Conservation (phyloP, 2,888 invertebrate species). For the Phrixothrix hirtus region DNA sequence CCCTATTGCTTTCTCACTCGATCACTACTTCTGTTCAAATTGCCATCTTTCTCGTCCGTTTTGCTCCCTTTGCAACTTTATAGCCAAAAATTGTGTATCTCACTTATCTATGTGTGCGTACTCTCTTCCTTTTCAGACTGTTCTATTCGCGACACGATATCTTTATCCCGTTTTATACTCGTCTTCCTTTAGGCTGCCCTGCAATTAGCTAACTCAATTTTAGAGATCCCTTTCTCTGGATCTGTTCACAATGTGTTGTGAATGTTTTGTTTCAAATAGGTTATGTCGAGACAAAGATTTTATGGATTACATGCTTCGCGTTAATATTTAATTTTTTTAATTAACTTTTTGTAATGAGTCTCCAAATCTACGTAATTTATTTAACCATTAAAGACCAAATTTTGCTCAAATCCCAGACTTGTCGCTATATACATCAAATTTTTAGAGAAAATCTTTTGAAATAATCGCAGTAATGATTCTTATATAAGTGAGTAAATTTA, state of each 20-base stretch:
- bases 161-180: conserved; percentile 20
- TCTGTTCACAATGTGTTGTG: conserved; percentile 56
- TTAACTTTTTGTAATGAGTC: too few relatives aligned
- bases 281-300: too few relatives aligned
- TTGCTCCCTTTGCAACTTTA: conserved; percentile 20
- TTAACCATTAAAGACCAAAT: too few relatives aligned
- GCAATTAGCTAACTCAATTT: conserved; percentile 60
- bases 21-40: conserved; percentile 14
- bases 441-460: too few relatives aligned
- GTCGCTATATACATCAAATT: too few relatives aligned
- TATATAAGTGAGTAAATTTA: too few relatives aligned
- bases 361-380: too few relatives aligned
- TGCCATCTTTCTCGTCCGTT: conserved; percentile 15
- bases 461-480: too few relatives aligned
- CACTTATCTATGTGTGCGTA: conserved; percentile 20
- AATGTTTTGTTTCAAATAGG: conserved; percentile 54
- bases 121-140: conserved; percentile 19
- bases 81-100: conserved; percentile 28
- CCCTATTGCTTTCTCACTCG: conserved; percentile 17
- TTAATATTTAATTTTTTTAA: too few relatives aligned
- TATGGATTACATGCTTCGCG: too few relatives aligned
- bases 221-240: conserved; percentile 56
- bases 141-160: conserved; percentile 20
- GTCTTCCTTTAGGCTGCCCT: conserved; percentile 40
- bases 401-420: too few relatives aligned